Evolutionary conservation across 2,797 vertebrate species (phyloP), one percentile per base, ranked within the genome.

Genomic region (Bufotes viridis): DNA sequence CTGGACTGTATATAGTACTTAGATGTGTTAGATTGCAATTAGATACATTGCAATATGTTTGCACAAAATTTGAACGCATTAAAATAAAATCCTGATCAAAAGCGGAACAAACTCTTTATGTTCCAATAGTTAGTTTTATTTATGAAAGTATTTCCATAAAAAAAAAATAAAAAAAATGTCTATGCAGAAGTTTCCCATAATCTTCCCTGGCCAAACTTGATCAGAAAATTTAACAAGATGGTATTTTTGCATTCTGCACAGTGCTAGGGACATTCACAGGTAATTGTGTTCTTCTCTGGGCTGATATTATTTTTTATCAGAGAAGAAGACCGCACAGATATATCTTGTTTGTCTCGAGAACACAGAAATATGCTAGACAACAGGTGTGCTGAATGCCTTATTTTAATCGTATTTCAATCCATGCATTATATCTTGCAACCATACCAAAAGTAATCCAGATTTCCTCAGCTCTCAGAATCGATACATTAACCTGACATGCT

Each of bases 331-430:
- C 24, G 76, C 15, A 29, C 55, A 60, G 55, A 79, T 34, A 12
- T 79, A 60, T 79, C 60, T 78, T 24, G 74, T 34, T 79, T 79
- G 53, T 60, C 24, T 79, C 15, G 24, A 78, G 76, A 57, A 78
- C 6, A 12, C 17, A 17, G 57, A 18, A 20, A 58, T 29, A 20
- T 58, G 24, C 76, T 58, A 18, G 78, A 58, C 60, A 26, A 79
- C 55, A 79, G 78, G 55, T 79, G 55, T 12, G 24, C 55, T 10
- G 76, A 57, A 24, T 78, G 76, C 24, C 51, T 79, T 60, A 58
- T n/a, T 60, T 60, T 60, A 60, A 79, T 79, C 14, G 17, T 29
- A 79, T 79, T 79, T 79, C 55, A 55, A 24, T 78, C 75, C 8
- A 57, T 78, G 22, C 14, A 15, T 78, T 29, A 58, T 79, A 79